Evolutionary conservation across 2,113 vertebrate genomes (phyloP), one percentile per base, ranked within the genome.

Genomic region (Ifrita kowaldi): DNA sequence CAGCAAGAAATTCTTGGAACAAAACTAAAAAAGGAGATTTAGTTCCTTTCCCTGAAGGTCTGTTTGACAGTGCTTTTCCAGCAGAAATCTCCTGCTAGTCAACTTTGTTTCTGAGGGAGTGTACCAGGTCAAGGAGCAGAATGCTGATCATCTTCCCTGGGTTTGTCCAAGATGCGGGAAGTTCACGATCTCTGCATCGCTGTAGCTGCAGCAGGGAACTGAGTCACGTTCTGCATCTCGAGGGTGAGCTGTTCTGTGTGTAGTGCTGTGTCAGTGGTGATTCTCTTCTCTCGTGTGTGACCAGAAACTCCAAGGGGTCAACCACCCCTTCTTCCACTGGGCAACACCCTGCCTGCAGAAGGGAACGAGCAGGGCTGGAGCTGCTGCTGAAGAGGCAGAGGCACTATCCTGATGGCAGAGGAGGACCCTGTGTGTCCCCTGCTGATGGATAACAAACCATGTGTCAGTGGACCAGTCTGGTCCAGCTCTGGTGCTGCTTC

Each of bases 211-310:
- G 24, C 46, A 44, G 32, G 44, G 19, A 26, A 7, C 28, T 6
- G 30, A 68, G 21, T 13, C 37, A 19, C 3, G 0, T 49, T 44
- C n/a, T 33, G 33, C 14, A 16, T 15, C 37, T 39, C 9, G 1
- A 5, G 50, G 24, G 10, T 27, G 41, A 49, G 24, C 19, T 50
- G n/a, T 6, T 56, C 39, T 71, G 13, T 22, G 57, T 39, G 0
- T 3, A 16, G 15, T 1, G 13, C 26, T 35, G 1, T 12, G 28
- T 30, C 1, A 9, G 3, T 2, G 14, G 33, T 11, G 20, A 4
- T 32, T n/a, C 49, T 57, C 32, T 55, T 17, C 5, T 19, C 18
- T 11, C 7, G 1, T 6, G 16, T 0, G 2, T 1, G 3, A 10
- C 3, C 11, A 23, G 16, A 17, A 24, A 33, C 64, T 49, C 22